phyloP scores from a whole-genome alignment of 2,113 vertebrate species.

The Symphodus melops region DNA sequence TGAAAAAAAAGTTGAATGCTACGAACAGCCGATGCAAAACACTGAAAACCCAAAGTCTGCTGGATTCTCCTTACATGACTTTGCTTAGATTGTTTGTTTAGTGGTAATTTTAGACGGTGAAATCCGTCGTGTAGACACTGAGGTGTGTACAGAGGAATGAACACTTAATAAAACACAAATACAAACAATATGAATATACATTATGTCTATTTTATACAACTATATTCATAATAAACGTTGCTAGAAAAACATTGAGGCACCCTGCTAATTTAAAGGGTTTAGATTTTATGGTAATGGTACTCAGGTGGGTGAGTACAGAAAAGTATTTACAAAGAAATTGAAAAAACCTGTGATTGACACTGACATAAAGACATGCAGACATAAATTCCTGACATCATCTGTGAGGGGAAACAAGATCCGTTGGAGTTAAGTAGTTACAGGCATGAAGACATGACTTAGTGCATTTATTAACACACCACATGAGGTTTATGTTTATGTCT shows the following conservation, averaged over 20 bases:
- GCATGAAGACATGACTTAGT: conserved; percentile 15
- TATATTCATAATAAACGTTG: too few species aligned
- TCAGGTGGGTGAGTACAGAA: background rate
- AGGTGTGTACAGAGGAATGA: too few species aligned
- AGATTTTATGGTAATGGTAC: background rate
- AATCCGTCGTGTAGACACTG: too few species aligned
- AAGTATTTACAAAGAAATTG: background rate
- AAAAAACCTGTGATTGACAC: conserved; percentile 17
- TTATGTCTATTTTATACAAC: too few species aligned
- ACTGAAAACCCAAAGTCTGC: too few species aligned
- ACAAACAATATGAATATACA: background rate
- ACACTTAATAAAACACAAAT: too few species aligned
- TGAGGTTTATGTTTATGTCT: conserved; percentile 20
- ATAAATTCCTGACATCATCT: conserved; percentile 20
- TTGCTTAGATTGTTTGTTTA: too few species aligned
- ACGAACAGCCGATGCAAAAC: too few species aligned
- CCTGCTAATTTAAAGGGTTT: background rate
- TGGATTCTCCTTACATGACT: too few species aligned
- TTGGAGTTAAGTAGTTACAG: conserved; percentile 16
- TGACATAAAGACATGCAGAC: conserved; percentile 14
- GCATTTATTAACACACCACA: conserved; percentile 27
- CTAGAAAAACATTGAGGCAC: background rate
- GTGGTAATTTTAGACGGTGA: too few species aligned
- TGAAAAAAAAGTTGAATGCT: too few species aligned
- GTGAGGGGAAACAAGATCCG: background rate